Evolutionary conservation across 2,113 vertebrate genomes (phyloP), one percentile per base, ranked within the genome.

Genomic region (Physeter macrocephalus): DNA sequence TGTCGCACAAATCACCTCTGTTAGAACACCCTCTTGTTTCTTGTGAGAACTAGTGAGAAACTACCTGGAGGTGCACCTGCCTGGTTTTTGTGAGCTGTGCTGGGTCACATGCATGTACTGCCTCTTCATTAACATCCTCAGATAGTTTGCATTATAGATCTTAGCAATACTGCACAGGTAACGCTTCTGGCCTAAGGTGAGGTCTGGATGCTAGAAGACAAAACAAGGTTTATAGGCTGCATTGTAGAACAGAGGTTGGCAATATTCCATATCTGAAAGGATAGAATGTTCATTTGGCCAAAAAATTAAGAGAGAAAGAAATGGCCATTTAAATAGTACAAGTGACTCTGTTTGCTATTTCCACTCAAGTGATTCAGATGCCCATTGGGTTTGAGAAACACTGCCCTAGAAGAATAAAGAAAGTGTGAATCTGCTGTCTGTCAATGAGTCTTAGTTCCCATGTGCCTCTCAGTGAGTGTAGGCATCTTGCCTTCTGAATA

Each of bases 91-190:
- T n/a, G 97, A 97, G 46, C 98, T 96, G 88, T 92, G 96, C 92
- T 98, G 97, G 81, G 98, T 93, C 88, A 98, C 88, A 0, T 97
- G 97, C 59, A 98, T 62, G 57, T 99, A 99, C 74, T 98, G 98
- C 88, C 94, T 97, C 97, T 98, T 98, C 98, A 99, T 98, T 86
- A 98, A 96, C 17, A 54, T 94, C 86, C 96, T 98, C 98, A 98
- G 97, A 66, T 98, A 98, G 84, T 98, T 98, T 4, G 98, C 98
- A 1, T 98, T 98, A 95, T 98, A 99, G 80, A 99, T 90, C 46
- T 98, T 98, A 54, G 98, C 98, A 80, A 98, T 98, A 93, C 98
- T 98, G 97, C 96, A 98, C 57, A 99, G 97, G 88, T 98, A 98
- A 52, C 87, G 95, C 92, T 98, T 98, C 94, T 98, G 98, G 41